Conservation (phyloP, 1,140 invertebrate species). For the Philaenus spumarius region DNA sequence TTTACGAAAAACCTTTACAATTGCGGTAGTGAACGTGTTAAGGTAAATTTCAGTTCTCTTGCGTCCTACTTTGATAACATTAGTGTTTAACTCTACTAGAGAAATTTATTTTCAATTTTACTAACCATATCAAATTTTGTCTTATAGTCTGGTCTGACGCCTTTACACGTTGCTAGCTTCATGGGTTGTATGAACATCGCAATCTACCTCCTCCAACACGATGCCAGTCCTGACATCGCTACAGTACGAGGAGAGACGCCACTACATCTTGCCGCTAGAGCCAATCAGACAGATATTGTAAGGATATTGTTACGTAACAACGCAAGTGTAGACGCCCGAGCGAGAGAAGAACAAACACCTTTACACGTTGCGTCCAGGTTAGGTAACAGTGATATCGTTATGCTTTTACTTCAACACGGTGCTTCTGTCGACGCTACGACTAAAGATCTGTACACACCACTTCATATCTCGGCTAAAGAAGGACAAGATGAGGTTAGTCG, state of each 20-base stretch:
- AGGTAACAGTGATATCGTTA: conserved; percentile 90
- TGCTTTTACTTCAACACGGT: conserved; percentile 84
- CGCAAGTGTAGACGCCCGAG: conserved; percentile 91
- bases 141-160: conserved; percentile 81
- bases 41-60: too few relatives aligned
- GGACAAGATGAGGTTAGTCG: conserved; percentile 74
- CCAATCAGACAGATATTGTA: conserved; percentile 82
- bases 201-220: conserved; percentile 90
- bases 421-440: conserved; percentile 80
- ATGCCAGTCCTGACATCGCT: conserved; percentile 87
- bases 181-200: conserved; percentile 99
- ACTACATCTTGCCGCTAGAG: conserved; percentile 91
- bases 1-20: too few relatives aligned
- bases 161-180: conserved; percentile 95
- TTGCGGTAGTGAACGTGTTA: too few relatives aligned
- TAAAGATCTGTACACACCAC: conserved; percentile 91
- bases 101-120: too few relatives aligned
- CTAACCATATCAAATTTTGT: conserved; percentile 23
- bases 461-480: conserved; percentile 98
- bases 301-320: conserved; percentile 91
- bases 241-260: conserved; percentile 97
- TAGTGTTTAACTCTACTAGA: too few relatives aligned
- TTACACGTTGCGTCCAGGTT: conserved; percentile 88
- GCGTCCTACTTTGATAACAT: too few relatives aligned
- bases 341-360: conserved; percentile 75